These are phyloP conservation scores for Ceratothoa steindachneri DNA, from an alignment of 2,888 invertebrate species.

Conservation along the genomic window DNA sequence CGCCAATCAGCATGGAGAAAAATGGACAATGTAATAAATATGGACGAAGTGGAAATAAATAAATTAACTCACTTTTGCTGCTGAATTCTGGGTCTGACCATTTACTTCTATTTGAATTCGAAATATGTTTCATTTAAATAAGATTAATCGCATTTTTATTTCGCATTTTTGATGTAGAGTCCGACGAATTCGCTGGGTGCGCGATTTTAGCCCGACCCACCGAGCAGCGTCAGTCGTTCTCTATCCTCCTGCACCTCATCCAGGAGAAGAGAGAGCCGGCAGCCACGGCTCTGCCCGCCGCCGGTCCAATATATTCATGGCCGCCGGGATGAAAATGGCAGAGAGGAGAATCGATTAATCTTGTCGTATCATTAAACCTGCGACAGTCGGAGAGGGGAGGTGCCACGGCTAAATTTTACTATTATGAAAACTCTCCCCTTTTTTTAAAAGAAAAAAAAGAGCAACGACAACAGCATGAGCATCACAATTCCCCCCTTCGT, in stretches of 20 bases:
- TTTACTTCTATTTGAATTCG: constrained; percentile 2
- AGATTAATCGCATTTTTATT: constrained; percentile 5
- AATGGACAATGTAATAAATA: background rate
- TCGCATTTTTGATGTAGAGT: background rate
- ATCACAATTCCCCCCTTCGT: background rate
- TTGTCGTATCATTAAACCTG: constrained; percentile 26
- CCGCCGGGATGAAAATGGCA: background rate
- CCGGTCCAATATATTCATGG: constrained; percentile 9
- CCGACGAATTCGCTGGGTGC: background rate
- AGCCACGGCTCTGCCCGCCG: no score
- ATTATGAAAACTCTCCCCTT: constrained; percentile 22
- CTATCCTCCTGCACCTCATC: no score
- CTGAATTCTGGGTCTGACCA: background rate
- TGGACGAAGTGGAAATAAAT: background rate
- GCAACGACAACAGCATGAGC: background rate
- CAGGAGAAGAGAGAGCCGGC: no score
- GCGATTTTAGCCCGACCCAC: no score
- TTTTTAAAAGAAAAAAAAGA: no score
- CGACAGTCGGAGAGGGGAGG: constrained; percentile 30
- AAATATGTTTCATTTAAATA: constrained; percentile 9
- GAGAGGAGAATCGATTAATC: constrained; percentile 14
- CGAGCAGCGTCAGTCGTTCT: no score
- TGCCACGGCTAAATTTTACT: constrained; percentile 25
- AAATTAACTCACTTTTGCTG: background rate
- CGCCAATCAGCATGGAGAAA: background rate